These are phyloP conservation scores for Tinamus guttatus DNA, from an alignment of 2,113 vertebrate genomes.

Conservation along the genomic window DNA sequence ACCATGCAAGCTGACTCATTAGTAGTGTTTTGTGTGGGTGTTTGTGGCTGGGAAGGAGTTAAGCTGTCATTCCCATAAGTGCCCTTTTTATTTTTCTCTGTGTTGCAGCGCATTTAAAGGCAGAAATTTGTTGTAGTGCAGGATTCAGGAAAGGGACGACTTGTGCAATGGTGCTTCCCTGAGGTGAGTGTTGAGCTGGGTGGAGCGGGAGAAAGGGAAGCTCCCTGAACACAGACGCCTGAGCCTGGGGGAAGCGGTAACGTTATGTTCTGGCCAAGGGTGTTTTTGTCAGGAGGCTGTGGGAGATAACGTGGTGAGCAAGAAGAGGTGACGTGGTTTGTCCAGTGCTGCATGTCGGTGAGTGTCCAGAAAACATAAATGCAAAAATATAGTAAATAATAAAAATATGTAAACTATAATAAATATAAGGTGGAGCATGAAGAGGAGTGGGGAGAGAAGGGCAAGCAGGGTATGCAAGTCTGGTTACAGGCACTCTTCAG, in stretches of 20 bases:
- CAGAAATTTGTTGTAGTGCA: not conserved
- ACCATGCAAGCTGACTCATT: not conserved
- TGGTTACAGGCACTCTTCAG: not conserved
- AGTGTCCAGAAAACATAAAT: not conserved
- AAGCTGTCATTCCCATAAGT: not conserved
- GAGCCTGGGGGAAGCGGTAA: not conserved
- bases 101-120: not conserved
- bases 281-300: not conserved
- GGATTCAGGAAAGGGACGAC: accelerated
- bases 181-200: not conserved
- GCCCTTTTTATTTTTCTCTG: accelerated
- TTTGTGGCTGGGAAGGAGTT: not conserved
- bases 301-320: not conserved
- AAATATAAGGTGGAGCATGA: not conserved
- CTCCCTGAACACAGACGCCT: not conserved
- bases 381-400: no score
- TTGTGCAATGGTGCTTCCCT: not conserved
- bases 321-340: not conserved
- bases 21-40: not conserved
- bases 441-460: not conserved
- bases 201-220: not conserved
- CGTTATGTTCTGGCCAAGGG: not conserved
- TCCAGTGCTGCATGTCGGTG: not conserved
- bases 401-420: no score
- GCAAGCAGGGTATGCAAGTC: not conserved